These are phyloP conservation scores for Herpailurus yagouaroundi DNA, from an alignment of 2,113 vertebrate species.

Conservation along the genomic window DNA sequence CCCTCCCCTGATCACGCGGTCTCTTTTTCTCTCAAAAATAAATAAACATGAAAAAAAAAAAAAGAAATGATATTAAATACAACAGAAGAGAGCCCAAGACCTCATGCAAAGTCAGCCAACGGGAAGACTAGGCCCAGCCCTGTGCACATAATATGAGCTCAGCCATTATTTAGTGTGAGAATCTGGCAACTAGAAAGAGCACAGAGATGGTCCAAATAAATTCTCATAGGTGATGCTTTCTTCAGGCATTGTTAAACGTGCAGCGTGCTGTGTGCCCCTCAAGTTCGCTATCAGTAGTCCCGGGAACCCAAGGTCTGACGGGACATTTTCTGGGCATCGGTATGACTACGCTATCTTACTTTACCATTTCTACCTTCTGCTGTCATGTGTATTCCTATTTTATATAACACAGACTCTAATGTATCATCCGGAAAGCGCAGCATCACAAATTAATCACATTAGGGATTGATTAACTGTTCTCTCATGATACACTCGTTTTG, in stretches of 20 bases:
- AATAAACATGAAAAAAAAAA: neutral
- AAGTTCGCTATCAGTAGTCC: neutral
- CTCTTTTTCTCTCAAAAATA: no score
- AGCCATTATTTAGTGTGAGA: fast-evolving
- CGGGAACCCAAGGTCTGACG: fast-evolving
- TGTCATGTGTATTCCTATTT: neutral
- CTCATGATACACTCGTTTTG: neutral
- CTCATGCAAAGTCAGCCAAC: fast-evolving
- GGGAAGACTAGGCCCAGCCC: no score
- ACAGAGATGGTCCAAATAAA: fast-evolving
- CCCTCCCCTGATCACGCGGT: no score
- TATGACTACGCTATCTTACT: neutral
- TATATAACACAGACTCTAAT: neutral
- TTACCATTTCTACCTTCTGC: no score
- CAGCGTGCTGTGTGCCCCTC: neutral
- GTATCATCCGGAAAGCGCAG: neutral
- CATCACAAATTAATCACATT: neutral
- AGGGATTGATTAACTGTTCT: neutral
- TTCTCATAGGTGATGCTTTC: fast-evolving
- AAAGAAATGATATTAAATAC: fast-evolving
- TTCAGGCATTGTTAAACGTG: neutral
- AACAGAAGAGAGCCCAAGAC: neutral
- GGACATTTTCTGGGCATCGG: fast-evolving
- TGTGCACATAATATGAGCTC: neutral
- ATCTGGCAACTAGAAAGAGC: neutral